Percentiles rank a stretch among this genome's conserved stretches.
phyloP scores from a whole-genome alignment of 2,797 vertebrate genomes.

The Microctenopoma stevenorrisi region DNA sequence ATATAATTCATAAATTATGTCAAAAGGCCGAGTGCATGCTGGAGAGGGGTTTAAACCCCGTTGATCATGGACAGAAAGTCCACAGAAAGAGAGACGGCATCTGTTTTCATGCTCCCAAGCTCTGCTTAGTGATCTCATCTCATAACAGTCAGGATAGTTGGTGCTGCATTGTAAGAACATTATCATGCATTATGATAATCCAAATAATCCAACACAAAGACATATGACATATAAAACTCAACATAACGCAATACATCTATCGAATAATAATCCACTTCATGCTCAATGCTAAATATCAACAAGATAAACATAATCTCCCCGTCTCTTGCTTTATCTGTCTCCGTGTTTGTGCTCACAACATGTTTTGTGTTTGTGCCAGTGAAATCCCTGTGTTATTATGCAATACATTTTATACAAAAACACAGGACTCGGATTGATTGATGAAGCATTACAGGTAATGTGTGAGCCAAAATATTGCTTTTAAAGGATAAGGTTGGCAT shows the following conservation, averaged over 20 bases:
- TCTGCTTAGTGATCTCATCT: constrained; percentile 61
- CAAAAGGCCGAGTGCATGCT: constrained; percentile 3
- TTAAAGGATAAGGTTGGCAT: background rate
- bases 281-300: constrained; percentile 68
- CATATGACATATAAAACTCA: constrained; percentile 60
- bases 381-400: constrained; percentile 36
- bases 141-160: constrained; percentile 56
- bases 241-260: constrained; percentile 66
- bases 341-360: constrained; percentile 29
- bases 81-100: constrained; percentile 47
- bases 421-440: background rate
- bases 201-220: constrained; percentile 74
- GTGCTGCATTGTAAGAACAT: constrained; percentile 65
- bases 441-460: constrained; percentile 1
- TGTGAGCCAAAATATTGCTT: constrained; percentile 5
- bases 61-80: constrained; percentile 46
- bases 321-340: constrained; percentile 34
- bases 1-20: constrained; percentile 47
- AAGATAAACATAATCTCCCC: constrained; percentile 62
- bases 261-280: constrained; percentile 75
- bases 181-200: constrained; percentile 78
- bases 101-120: constrained; percentile 59
- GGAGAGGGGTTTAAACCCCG: constrained; percentile 24
- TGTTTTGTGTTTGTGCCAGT: constrained; percentile 27
- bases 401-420: constrained; percentile 32